Evolutionary conservation across 2,113 vertebrate genomes (phyloP).

Genomic region (Pedionomus torquatus): DNA sequence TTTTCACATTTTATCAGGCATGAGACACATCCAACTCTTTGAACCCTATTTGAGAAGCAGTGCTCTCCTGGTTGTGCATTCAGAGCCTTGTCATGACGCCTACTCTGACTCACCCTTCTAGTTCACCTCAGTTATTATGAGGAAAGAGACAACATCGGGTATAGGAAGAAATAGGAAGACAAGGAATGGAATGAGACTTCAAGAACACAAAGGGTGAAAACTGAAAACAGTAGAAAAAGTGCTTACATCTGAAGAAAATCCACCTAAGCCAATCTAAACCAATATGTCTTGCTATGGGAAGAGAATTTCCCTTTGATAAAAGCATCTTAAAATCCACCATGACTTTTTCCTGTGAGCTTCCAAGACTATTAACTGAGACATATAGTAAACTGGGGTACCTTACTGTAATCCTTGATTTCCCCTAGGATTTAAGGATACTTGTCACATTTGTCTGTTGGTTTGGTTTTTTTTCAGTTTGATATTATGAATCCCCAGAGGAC

Average conservation of each 20-base stretch:
- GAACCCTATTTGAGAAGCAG: neutral
- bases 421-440: neutral
- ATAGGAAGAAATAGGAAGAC: neutral
- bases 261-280: neutral
- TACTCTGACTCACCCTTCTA: neutral
- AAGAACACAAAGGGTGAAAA: neutral
- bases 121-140: neutral
- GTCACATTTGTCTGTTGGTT: neutral
- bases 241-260: neutral
- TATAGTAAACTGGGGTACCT: neutral
- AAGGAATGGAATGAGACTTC: neutral
- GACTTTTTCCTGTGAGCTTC: neutral
- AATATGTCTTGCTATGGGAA: neutral
- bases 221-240: neutral
- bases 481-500: neutral
- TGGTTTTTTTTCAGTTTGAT: neutral
- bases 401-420: neutral
- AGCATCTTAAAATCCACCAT: neutral
- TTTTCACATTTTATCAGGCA: neutral
- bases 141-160: neutral
- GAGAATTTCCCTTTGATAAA: neutral
- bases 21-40: neutral
- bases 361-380: neutral
- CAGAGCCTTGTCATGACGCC: neutral
- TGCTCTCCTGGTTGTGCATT: neutral